A percentile compares a stretch with the other conserved stretches of the same genome.
Evolutionary conservation across 2,888 invertebrate genomes (phyloP).

Genomic region (Drosophila ezoana): DNA sequence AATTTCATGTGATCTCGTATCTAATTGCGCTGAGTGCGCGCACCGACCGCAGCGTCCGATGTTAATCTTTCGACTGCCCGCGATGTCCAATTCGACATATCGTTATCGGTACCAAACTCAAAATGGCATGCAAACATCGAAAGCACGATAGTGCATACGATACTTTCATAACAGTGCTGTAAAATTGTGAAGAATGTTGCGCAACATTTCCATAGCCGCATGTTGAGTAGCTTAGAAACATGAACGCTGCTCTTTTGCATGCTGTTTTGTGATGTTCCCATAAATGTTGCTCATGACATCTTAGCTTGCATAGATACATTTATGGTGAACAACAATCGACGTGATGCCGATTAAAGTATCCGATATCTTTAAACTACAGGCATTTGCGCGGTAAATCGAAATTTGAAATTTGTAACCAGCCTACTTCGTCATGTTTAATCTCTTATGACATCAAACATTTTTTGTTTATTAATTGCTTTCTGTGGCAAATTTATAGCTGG

Average conservation of each 20-base stretch:
- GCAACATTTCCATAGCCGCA: constrained; percentile 7
- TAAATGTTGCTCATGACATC: too few relatives aligned
- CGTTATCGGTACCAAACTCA: constrained; percentile 30
- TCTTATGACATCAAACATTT: too few relatives aligned
- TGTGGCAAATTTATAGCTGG: too few relatives aligned
- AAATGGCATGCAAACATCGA: constrained; percentile 38
- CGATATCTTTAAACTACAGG: background rate
- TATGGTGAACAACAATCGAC: background rate
- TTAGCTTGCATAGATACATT: background rate
- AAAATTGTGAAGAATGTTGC: constrained; percentile 4
- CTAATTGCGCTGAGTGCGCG: constrained; percentile 43
- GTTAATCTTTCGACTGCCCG: constrained; percentile 52
- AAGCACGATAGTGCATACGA: constrained; percentile 17
- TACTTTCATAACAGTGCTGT: constrained; percentile 22
- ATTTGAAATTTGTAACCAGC: background rate
- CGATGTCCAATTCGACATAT: constrained; percentile 45
- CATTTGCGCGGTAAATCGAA: background rate
- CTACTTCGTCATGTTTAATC: too few relatives aligned
- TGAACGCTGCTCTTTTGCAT: background rate
- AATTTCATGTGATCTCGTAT: constrained; percentile 34
- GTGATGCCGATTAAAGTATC: background rate
- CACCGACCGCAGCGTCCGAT: constrained; percentile 40
- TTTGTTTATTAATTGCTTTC: too few relatives aligned
- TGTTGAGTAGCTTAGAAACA: background rate
- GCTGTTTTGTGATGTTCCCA: background rate